Percentiles rank a stretch among this genome's conserved stretches.
Conservation (phyloP, 2,888 invertebrate genomes). For the Stegophylla sp. region DNA sequence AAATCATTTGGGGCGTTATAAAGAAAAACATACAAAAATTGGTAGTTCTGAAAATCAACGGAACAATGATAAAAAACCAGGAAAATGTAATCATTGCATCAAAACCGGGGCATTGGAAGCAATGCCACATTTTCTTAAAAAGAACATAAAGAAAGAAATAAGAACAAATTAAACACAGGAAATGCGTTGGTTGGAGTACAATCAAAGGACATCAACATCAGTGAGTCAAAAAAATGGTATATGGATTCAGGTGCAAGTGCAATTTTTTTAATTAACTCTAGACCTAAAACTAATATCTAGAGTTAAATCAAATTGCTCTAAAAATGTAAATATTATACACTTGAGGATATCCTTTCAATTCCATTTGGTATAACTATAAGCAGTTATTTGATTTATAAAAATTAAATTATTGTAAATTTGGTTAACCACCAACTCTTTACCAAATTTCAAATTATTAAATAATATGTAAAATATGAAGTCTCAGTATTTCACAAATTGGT, state of each 20-base stretch:
- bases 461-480: too few relatives aligned
- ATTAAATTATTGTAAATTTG: too few relatives aligned
- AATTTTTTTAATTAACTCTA: too few relatives aligned
- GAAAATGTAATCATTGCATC: background rate
- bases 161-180: background rate
- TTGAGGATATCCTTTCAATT: too few relatives aligned
- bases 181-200: background rate
- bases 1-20: background rate
- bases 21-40: background rate
- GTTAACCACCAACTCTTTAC: too few relatives aligned
- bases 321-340: too few relatives aligned
- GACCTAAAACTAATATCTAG: too few relatives aligned
- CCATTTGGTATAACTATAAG: too few relatives aligned
- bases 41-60: background rate
- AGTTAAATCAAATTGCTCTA: too few relatives aligned
- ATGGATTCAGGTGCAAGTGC: background rate
- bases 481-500: too few relatives aligned
- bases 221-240: slow-evolving; percentile 1
- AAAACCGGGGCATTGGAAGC: background rate
- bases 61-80: background rate
- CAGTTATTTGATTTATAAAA: too few relatives aligned
- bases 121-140: background rate
- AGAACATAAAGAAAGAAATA: background rate
- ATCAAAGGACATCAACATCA: background rate
- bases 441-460: too few relatives aligned